Evolutionary conservation across 2,797 vertebrate genomes (phyloP).

Genomic region (Microtus californicus): DNA sequence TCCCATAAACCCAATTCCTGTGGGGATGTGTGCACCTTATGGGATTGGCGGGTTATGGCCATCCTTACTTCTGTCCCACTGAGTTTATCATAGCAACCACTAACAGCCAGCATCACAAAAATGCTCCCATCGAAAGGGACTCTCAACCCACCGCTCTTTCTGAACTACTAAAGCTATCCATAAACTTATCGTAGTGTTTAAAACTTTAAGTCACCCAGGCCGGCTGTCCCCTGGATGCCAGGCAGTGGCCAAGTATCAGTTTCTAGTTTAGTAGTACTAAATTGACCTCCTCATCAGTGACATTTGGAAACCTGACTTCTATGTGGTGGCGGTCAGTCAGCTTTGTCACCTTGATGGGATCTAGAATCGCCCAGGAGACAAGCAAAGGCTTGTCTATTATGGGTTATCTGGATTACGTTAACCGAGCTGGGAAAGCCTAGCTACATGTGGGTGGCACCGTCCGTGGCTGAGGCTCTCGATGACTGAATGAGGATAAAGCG

Average conservation of each 20-base stretch:
- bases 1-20: neutral
- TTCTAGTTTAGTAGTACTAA: neutral
- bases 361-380: neutral
- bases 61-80: neutral
- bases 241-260: neutral
- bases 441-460: too few species aligned
- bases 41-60: rapidly evolving
- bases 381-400: neutral
- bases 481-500: too few species aligned
- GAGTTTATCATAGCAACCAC: neutral
- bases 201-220: neutral
- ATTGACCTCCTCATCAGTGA: neutral
- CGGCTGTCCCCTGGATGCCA: neutral
- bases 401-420: neutral
- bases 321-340: neutral
- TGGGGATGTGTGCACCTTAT: too few species aligned
- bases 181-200: neutral
- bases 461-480: neutral
- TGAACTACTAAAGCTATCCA: neutral
- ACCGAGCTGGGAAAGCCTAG: too few species aligned
- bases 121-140: neutral
- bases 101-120: neutral
- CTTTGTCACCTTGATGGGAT: neutral
- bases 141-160: neutral
- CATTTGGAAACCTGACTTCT: neutral